Conservation (phyloP, 2,888 invertebrate species). For the Drosophila aldrichi region DNA sequence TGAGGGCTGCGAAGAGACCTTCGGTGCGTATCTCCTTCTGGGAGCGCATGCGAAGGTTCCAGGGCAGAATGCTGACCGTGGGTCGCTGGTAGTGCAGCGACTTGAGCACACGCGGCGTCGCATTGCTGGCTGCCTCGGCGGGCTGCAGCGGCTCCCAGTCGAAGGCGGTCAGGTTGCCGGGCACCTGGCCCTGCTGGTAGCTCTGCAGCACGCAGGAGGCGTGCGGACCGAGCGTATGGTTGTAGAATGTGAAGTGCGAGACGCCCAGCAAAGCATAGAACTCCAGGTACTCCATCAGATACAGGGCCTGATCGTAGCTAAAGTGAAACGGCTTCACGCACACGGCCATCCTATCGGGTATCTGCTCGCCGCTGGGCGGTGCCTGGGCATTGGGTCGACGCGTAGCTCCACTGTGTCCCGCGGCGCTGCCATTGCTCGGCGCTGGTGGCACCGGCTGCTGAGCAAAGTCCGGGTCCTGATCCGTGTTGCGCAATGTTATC, state of each 20-base stretch:
- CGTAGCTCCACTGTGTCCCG: background rate
- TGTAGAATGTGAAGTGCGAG: constrained; percentile 95
- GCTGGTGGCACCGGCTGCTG: background rate
- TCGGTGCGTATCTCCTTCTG: constrained; percentile 97
- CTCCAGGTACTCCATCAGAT: constrained; percentile 95
- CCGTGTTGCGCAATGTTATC: constrained; percentile 88
- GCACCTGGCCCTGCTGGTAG: constrained; percentile 85
- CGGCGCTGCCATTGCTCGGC: constrained; percentile 23
- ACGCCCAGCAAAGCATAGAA: constrained; percentile 93
- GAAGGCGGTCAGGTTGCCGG: constrained; percentile 81
- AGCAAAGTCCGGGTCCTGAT: constrained; percentile 84
- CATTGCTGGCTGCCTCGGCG: constrained; percentile 56
- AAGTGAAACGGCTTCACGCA: constrained; percentile 97
- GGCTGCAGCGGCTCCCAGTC: constrained; percentile 71
- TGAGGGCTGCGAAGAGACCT: constrained; percentile 95
- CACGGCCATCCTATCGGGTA: constrained; percentile 88
- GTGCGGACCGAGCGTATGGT: constrained; percentile 92
- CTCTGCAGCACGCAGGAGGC: constrained; percentile 91
- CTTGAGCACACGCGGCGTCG: constrained; percentile 65
- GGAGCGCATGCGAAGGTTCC: constrained; percentile 93
- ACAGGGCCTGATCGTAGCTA: constrained; percentile 93
- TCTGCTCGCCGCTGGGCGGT: constrained; percentile 77
- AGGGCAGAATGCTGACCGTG: constrained; percentile 84
- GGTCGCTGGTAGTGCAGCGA: constrained; percentile 77
- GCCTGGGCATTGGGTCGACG: constrained; percentile 28